Evolutionary conservation across 2,113 vertebrate genomes (phyloP), one percentile per base, ranked within the genome.

Genomic region (Columba livia): DNA sequence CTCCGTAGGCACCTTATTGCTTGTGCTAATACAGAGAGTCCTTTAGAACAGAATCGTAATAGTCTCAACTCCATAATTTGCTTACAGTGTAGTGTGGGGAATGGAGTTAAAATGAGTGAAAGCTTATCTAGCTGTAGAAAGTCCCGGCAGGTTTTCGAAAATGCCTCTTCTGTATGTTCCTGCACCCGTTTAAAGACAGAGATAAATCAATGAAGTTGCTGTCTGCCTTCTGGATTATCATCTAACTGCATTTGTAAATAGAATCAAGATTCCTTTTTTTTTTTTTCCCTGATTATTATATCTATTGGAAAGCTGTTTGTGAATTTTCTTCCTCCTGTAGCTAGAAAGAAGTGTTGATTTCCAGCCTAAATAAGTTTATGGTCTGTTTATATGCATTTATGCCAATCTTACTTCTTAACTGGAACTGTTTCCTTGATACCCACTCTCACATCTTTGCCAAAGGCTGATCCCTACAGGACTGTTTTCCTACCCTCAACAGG

Each of bases 301-400:
- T 31, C 28, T 89, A 1, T 28, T 78, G 8, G 57, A 79, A 74
- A 19, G 32, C 42, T 88, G 26, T 25, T 81, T 75, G n/a, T 67
- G 69, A 75, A 42, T 80, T 86, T 93, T 67, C 25, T 78, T 80
- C 16, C 24, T 84, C 42, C 28, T 0, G 5, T 26, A 57, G 42
- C 34, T 89, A 53, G 61, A 71, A 94, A 38, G 12, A 78, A 80
- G 25, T 84, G 34, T 60, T 80, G 25, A 4, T 89, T 95, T 94
- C 44, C 48, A 87, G 44, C 7, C 15, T 21, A 36, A 90, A 79
- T 88, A 78, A 54, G 42, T 81, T 93, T 71, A 78, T 34, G 32
- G 36, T 56, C 73, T 34, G 40, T 92, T 92, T 89, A 56, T 71
- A 71, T 72, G 61, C 15, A 34, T 89, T 90, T 79, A 28, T 91